Percentiles rank a stretch among this genome's conserved stretches.
phyloP scores from a whole-genome alignment of 2,113 vertebrate species.

The Myrmecobius fasciatus region DNA sequence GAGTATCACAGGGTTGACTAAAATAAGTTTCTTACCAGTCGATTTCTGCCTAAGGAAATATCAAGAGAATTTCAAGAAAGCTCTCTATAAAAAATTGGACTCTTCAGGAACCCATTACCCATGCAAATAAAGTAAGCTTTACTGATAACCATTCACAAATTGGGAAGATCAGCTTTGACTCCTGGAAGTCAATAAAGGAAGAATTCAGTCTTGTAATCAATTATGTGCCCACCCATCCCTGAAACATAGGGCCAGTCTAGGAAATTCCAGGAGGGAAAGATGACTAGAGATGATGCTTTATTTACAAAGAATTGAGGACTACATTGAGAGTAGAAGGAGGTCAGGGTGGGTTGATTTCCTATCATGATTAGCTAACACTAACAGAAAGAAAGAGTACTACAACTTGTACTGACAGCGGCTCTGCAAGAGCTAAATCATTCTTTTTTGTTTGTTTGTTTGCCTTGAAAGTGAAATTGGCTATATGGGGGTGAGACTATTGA shows the following conservation, averaged over 20 bases:
- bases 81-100: not conserved
- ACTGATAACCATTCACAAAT: not conserved
- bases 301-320: not conserved
- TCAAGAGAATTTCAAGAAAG: not conserved
- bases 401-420: not conserved
- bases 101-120: not conserved
- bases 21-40: not conserved
- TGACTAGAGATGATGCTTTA: not conserved
- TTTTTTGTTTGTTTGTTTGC: not conserved
- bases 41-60: not conserved
- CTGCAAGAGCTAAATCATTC: not conserved
- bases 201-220: not conserved
- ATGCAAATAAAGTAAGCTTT: not conserved
- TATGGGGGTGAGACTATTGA: not conserved
- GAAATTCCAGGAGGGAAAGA: not conserved
- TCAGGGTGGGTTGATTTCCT: not conserved
- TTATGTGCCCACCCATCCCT: not conserved
- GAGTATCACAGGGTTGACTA: not conserved
- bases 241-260: not conserved
- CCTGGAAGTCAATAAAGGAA: not conserved
- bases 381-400: not conserved
- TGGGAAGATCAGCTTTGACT: not conserved
- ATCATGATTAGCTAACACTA: not conserved
- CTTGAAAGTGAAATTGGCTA: not conserved
- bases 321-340: not conserved